Percentiles rank a stretch among this genome's conserved stretches.
Evolutionary conservation across 1,140 invertebrate species (phyloP).

Genomic region (Pogonomyrmex californicus): DNA sequence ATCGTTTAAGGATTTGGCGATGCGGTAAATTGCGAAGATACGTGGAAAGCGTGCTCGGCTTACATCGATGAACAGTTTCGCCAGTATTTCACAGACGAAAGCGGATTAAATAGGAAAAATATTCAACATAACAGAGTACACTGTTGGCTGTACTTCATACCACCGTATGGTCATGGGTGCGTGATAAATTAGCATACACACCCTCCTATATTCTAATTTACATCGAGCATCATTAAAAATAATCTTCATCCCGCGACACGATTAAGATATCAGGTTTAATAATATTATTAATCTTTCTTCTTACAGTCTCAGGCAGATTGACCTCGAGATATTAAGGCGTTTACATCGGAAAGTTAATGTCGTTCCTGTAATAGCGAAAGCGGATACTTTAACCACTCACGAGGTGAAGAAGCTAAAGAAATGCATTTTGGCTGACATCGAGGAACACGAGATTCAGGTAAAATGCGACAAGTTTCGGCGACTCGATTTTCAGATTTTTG

Average conservation of each 20-base stretch:
- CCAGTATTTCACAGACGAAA: slow-evolving; percentile 98
- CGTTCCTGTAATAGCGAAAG: slow-evolving; percentile 99
- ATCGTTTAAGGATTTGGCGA: slow-evolving; percentile 94
- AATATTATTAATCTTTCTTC: background rate
- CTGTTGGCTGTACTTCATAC: slow-evolving; percentile 99
- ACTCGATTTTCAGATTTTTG: background rate
- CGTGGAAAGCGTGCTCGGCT: slow-evolving; percentile 94
- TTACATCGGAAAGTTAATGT: slow-evolving; percentile 99
- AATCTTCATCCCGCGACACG: background rate
- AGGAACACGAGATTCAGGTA: slow-evolving; percentile 94
- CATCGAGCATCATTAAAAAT: background rate
- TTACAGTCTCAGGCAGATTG: slow-evolving; percentile 95
- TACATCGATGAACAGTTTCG: slow-evolving; percentile 99
- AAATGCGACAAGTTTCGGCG: background rate
- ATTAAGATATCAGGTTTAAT: background rate
- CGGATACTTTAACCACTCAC: slow-evolving; percentile 96
- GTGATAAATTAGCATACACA: slow-evolving; percentile 56
- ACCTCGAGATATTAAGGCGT: slow-evolving; percentile 97
- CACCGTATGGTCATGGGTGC: slow-evolving; percentile 98
- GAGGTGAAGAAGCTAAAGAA: slow-evolving; percentile 97
- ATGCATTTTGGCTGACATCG: slow-evolving; percentile 92
- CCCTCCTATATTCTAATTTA: slow-evolving; percentile 26
- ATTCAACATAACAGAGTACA: slow-evolving; percentile 98
- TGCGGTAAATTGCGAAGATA: slow-evolving; percentile 97
- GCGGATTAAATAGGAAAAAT: slow-evolving; percentile 96